Evolutionary conservation across 1,140 invertebrate genomes (phyloP), one percentile per base, ranked within the genome.

Genomic region (Lamellibrachia luymesi): DNA sequence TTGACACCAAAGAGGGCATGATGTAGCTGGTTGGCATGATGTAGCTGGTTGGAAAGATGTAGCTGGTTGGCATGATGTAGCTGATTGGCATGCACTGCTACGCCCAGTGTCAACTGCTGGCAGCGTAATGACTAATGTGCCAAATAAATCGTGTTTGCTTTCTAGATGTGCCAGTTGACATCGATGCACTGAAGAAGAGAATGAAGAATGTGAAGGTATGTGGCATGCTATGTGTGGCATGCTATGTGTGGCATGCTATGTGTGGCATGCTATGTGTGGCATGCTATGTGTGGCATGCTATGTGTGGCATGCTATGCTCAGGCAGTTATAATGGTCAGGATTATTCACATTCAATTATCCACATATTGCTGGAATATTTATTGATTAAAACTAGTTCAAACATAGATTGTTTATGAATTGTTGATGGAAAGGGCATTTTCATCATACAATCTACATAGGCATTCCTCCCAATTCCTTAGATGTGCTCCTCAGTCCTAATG

Each of bases 171-270:
- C 89, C 56, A 52, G 95, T 98, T 90, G 97, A 98, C 95, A 97
- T 98, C 80, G 97, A 97, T 64, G 96, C 97, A 93, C 96, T 98
- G 50, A 98, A 98, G 95, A 96, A 97, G 90, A 98, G 98, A 97
- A 97, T 98, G 92, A 97, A 97, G 93, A 98, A 97, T 94, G 96
- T 97, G 92, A 95, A 97, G 90, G 94, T 94, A 93, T 92, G 94
- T 49, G 80, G 80, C 7, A 80, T 10, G 7, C 13, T 4, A 17
- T 22, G 64, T 80, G 4, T 80, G 64, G 1, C 38, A 38, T 38
- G 38, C 38, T 38, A 38, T 38, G 38, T 38, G 38, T 38, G 38
- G 38, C 38, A 38, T 38, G 38, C 38, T 38, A 38, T 38, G 38
- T 38, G 38, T 38, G 38, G 1, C 38, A 38, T 38, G 38, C 38